Evolutionary conservation across 2,113 vertebrate species (phyloP).

Genomic region (Python bivittatus): DNA sequence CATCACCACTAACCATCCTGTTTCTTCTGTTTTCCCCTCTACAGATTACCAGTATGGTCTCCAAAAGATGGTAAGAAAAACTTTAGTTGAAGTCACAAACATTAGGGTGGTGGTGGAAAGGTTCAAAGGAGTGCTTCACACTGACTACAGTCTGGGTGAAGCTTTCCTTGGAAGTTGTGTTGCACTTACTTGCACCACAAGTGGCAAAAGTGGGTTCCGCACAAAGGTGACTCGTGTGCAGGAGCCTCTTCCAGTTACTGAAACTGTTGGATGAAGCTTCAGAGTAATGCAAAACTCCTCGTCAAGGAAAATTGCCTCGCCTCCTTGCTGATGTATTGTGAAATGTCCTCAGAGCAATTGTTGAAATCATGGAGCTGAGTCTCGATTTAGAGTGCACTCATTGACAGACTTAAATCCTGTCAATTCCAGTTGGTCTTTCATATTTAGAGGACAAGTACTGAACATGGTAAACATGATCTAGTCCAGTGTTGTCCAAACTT

Average conservation of each 20-base stretch:
- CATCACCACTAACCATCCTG: neutral
- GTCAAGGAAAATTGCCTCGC: neutral
- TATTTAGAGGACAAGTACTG: neutral
- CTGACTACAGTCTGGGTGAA: neutral
- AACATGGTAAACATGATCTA: neutral
- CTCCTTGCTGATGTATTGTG: neutral
- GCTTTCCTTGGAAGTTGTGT: neutral
- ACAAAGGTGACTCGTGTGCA: neutral
- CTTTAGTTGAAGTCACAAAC: neutral
- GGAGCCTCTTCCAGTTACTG: neutral
- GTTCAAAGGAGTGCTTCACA: neutral
- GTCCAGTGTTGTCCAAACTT: too few species aligned
- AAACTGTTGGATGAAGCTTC: neutral
- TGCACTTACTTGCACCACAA: neutral
- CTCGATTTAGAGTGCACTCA: neutral
- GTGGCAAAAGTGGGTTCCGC: too few species aligned
- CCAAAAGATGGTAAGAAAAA: slow-evolving; percentile 65
- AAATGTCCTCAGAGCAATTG: neutral
- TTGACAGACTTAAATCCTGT: neutral
- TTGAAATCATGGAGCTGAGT: neutral
- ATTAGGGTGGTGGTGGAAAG: neutral
- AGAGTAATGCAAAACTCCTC: neutral
- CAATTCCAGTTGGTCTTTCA: neutral
- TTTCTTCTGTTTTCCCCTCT: slow-evolving; percentile 13
- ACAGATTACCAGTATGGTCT: slow-evolving; percentile 55